Percentiles rank a stretch among this genome's conserved stretches.
These are phyloP conservation scores for Mungos mungo DNA, from an alignment of 2,113 vertebrate genomes.

Conservation along the genomic window DNA sequence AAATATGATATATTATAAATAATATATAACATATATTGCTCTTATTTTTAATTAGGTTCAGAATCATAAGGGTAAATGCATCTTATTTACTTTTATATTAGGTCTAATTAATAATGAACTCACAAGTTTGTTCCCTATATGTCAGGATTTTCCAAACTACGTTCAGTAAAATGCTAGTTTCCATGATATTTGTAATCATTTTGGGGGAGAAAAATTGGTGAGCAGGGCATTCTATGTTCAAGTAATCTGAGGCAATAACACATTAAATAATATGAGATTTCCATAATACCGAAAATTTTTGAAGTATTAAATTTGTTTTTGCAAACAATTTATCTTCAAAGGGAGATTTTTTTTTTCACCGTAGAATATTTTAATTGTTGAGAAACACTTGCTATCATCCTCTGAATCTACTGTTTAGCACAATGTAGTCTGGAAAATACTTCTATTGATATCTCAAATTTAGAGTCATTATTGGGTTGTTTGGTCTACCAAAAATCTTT, in stretches of 20 bases:
- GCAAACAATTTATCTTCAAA: neutral
- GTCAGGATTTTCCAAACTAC: neutral
- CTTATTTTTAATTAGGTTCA: conserved; percentile 2
- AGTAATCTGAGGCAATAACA: conserved; percentile 4
- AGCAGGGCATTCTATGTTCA: neutral
- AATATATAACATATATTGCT: neutral
- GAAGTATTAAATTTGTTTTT: neutral
- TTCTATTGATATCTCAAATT: neutral
- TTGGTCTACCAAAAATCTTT: neutral
- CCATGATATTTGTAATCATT: neutral
- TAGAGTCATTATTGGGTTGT: neutral
- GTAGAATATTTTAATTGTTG: neutral
- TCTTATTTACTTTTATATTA: conserved; percentile 31
- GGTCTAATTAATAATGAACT: neutral
- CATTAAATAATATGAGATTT: neutral
- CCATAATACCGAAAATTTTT: neutral
- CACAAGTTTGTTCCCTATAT: neutral
- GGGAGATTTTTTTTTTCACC: neutral
- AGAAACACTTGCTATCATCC: neutral
- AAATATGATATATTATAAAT: neutral
- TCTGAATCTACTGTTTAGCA: neutral
- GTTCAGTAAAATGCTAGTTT: neutral
- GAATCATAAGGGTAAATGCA: neutral
- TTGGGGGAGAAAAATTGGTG: neutral
- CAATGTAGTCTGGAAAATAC: neutral